Evolutionary conservation across 1,140 invertebrate species (phyloP), one percentile per base, ranked within the genome.

Genomic region (Scaptomyza hsui): DNA sequence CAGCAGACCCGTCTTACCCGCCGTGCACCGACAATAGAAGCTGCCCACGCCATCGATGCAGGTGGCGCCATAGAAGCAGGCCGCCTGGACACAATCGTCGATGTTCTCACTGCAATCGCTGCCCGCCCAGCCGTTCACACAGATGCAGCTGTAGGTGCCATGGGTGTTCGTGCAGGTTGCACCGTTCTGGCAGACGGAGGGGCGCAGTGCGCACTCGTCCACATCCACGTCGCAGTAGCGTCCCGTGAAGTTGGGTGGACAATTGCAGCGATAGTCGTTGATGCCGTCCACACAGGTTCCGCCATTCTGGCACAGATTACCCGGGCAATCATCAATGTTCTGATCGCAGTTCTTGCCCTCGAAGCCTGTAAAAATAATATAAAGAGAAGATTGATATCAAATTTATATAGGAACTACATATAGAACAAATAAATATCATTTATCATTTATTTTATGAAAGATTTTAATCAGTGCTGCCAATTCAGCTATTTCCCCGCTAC

Each of bases 1-100:
- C 0, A 99, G 93, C 9, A 98, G 92, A 85, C 97, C 97, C 72
- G 97, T 99, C 93, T 98, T 99, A 41, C 98, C 98, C 2, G 96
- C 94, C 6, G 97, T 97, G 92, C 98, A 99, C 70, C 96, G 95
- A 92, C 99, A 99, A 89, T 96, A 96, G 92, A 98, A 99, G 57
- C 96, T 95, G 10, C 97, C 98, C 26, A 99, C 97, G 15, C 97
- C 93, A 88, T 99, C 98, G 74, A 98, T 97, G 91, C 98, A 99
- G 0, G 98, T 99, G 24, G 98, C 98, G 0, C 97, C 98, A 88
- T 99, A 98, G 92, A 98, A 98, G 92, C 99, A 99, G 0, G 97
- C 96, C 0, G 97, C 96, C 16, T 95, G 95, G 1, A 95, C 95
- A 90, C 98, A 99, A 91, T 99, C 98, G 91, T 98, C 97, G 78